Evolutionary conservation across 2,888 invertebrate genomes (phyloP).

Genomic region (Acrobasis suavella): DNA sequence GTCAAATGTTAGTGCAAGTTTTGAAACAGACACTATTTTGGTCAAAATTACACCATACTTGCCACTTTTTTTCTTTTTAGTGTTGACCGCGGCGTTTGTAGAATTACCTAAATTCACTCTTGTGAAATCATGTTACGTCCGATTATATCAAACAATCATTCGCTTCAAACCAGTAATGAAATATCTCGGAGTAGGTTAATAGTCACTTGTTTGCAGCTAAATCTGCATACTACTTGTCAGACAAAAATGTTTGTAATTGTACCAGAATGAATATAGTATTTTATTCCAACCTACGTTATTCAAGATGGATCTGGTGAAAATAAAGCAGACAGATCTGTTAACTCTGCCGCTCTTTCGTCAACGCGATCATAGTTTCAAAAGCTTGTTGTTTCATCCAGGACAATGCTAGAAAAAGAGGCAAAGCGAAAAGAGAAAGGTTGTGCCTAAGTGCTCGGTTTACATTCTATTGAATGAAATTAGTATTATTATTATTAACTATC

Average conservation of each 20-base stretch:
- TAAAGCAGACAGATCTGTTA: too few relatives aligned
- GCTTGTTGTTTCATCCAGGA: too few relatives aligned
- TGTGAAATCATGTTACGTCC: conserved; percentile 17
- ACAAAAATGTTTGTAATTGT: not conserved
- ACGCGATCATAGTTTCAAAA: too few relatives aligned
- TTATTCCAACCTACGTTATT: too few relatives aligned
- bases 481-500: too few relatives aligned
- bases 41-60: not conserved
- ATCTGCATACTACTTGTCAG: not conserved
- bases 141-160: conserved; percentile 14
- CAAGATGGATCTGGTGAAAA: too few relatives aligned
- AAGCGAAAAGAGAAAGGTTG: too few relatives aligned
- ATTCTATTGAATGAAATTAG: too few relatives aligned
- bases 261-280: too few relatives aligned
- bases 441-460: too few relatives aligned
- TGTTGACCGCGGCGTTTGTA: not conserved
- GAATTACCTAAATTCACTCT: conserved; percentile 8
- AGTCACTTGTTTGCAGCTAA: conserved; percentile 1
- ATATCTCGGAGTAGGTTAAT: conserved; percentile 17
- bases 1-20: not conserved
- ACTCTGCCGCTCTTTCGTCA: too few relatives aligned
- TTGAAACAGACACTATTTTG: conserved; percentile 1
- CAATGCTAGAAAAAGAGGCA: too few relatives aligned
- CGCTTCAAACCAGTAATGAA: conserved; percentile 17
- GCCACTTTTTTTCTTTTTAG: not conserved